Evolutionary conservation across 1,140 invertebrate species (phyloP).

Genomic region (Microplitis mediator): DNA sequence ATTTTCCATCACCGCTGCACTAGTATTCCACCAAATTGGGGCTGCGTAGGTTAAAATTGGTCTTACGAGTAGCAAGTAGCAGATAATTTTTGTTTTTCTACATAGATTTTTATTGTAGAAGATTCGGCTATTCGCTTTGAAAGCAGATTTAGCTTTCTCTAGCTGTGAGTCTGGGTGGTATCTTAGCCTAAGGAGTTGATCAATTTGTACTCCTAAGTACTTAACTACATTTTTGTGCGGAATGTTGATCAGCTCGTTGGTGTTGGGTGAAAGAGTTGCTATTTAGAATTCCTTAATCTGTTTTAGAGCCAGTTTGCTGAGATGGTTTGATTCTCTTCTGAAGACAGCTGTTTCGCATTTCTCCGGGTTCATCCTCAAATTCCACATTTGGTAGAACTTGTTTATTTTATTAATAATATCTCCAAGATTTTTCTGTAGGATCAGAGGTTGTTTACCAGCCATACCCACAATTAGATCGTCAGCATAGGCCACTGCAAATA

Average conservation of each 20-base stretch:
- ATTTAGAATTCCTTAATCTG: constrained; percentile 12
- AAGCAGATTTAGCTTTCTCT: constrained; percentile 1
- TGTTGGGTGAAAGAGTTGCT: neutral
- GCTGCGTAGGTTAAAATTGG: constrained; percentile 30
- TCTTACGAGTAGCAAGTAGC: constrained; percentile 30
- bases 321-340: constrained; percentile 1
- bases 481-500: no score
- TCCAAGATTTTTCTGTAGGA: constrained; percentile 2
- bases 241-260: neutral
- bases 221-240: neutral
- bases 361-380: constrained; percentile 19
- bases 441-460: no score
- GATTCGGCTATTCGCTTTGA: neutral
- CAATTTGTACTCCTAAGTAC: constrained; percentile 11
- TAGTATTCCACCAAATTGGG: constrained; percentile 22
- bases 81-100: constrained; percentile 26
- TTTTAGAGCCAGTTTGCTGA: neutral
- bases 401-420: constrained; percentile 21
- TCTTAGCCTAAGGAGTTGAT: constrained; percentile 5
- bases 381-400: constrained; percentile 18
- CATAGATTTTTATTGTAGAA: constrained; percentile 26
- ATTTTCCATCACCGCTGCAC: neutral
- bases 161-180: constrained; percentile 1
- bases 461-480: no score
- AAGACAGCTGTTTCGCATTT: constrained; percentile 32